Conservation (phyloP, 2,797 vertebrate species). For the Paguma larvata region DNA sequence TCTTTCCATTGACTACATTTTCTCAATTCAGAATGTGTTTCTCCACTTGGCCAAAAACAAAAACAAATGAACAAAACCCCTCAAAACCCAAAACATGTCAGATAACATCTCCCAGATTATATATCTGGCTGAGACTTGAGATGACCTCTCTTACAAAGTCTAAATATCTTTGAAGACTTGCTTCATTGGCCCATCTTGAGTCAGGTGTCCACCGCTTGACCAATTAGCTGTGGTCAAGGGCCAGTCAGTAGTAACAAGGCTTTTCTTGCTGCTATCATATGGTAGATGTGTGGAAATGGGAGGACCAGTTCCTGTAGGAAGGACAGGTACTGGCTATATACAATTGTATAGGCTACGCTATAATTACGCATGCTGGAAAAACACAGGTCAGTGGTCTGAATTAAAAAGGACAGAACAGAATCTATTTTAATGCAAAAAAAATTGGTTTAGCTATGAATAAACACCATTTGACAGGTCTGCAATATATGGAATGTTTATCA, state of each 20-base stretch:
- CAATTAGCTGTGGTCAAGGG: not conserved
- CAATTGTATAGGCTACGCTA: not conserved
- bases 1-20: slow-evolving; percentile 27
- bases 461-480: not conserved
- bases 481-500: slow-evolving; percentile 39
- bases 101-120: not conserved
- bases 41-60: slow-evolving; percentile 9
- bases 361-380: slow-evolving; percentile 37
- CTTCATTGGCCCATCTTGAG: not conserved
- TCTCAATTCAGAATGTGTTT: not conserved
- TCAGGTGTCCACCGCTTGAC: not conserved
- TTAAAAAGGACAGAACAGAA: not conserved
- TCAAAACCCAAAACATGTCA: not conserved
- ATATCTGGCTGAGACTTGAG: not conserved
- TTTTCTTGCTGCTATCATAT: not conserved
- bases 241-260: not conserved
- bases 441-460: slow-evolving; percentile 52
- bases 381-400: not conserved
- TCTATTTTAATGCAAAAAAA: slow-evolving; percentile 17
- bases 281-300: not conserved
- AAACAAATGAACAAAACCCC: not conserved
- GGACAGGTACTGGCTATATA: not conserved
- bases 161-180: slow-evolving; percentile 26
- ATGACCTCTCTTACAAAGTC: slow-evolving; percentile 16
- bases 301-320: not conserved